Evolutionary conservation across 2,888 invertebrate species (phyloP).

Genomic region (Taphrorychus bicolor): DNA sequence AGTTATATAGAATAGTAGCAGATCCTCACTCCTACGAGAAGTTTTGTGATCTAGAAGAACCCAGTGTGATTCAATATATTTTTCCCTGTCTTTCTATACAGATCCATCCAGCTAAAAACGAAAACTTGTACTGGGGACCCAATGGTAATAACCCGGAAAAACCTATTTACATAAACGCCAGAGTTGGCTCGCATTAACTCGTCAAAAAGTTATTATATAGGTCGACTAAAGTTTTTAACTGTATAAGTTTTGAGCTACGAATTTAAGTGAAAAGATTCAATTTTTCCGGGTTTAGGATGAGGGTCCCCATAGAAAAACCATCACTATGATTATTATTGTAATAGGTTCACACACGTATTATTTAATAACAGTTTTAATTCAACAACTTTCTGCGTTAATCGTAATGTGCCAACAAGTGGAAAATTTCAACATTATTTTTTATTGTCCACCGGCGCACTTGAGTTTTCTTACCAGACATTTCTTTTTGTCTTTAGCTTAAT

Average conservation of each 20-base stretch:
- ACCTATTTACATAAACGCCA: conserved; percentile 17
- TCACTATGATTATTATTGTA: background rate
- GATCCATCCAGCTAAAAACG: conserved; percentile 20
- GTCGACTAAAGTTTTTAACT: conserved; percentile 6
- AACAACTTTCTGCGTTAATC: conserved; percentile 57
- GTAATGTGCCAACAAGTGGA: conserved; percentile 58
- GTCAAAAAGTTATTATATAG: conserved; percentile 10
- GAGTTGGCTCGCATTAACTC: conserved; percentile 11
- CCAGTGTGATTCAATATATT: too few relatives aligned
- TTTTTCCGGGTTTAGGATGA: conserved; percentile 27
- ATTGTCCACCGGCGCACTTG: conserved; percentile 53
- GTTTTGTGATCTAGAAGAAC: too few relatives aligned
- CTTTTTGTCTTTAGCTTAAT: conserved; percentile 42
- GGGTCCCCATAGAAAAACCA: background rate
- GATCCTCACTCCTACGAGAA: too few relatives aligned
- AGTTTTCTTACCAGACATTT: too few relatives aligned
- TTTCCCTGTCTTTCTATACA: conserved; percentile 6
- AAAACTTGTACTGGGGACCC: conserved; percentile 20
- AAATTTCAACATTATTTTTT: conserved; percentile 50
- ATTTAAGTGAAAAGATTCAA: conserved; percentile 1
- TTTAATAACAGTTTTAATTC: conserved; percentile 55
- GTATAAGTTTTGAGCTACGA: background rate
- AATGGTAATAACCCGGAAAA: conserved; percentile 37
- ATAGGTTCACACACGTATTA: conserved; percentile 24
- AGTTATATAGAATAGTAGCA: too few relatives aligned